Evolutionary conservation across 1,140 invertebrate genomes (phyloP).

Genomic region (Cecropterus lyciades): DNA sequence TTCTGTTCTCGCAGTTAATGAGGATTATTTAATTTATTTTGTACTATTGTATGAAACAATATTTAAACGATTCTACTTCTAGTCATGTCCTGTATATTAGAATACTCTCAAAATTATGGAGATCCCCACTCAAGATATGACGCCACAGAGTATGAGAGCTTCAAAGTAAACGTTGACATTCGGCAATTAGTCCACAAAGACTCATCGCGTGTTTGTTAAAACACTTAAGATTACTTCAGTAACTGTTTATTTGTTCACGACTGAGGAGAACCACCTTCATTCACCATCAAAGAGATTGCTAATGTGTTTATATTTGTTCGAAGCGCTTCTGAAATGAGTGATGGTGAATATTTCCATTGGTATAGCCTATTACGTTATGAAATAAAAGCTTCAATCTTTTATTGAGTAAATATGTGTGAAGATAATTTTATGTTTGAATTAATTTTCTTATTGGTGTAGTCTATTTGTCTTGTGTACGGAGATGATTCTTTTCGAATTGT

Average conservation of each 20-base stretch:
- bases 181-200: slow-evolving; percentile 29
- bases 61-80: no score
- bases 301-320: slow-evolving; percentile 62
- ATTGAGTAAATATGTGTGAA: slow-evolving; percentile 15
- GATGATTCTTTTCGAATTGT: no score
- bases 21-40: no score
- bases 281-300: slow-evolving; percentile 49
- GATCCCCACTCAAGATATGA: no score
- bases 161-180: slow-evolving; percentile 19
- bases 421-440: neutral
- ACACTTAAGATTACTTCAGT: slow-evolving; percentile 46
- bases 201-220: slow-evolving; percentile 28
- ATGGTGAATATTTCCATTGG: slow-evolving; percentile 31
- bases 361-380: slow-evolving; percentile 18
- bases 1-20: no score
- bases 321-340: slow-evolving; percentile 38
- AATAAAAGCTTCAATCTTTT: slow-evolving; percentile 11
- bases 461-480: no score
- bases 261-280: slow-evolving; percentile 49
- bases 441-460: neutral
- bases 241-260: slow-evolving; percentile 52
- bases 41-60: no score
- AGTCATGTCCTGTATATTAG: no score
- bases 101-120: no score
- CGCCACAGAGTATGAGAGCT: neutral